Percentiles rank a stretch among this genome's conserved stretches.
Conservation (phyloP, 2,113 vertebrate genomes). For the Semnornis frantzii region DNA sequence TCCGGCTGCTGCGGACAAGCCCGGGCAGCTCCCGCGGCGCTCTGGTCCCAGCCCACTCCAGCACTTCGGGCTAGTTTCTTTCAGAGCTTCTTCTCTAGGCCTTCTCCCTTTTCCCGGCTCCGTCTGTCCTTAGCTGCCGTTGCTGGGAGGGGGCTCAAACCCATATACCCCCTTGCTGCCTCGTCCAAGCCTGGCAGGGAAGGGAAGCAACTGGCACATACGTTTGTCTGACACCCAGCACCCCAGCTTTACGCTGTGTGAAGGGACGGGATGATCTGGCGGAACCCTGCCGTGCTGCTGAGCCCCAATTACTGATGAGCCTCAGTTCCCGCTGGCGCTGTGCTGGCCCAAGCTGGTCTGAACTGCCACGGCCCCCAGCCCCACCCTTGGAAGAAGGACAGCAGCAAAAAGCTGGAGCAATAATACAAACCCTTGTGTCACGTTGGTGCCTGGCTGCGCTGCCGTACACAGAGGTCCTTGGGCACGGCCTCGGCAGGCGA, state of each 20-base stretch:
- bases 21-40: not conserved
- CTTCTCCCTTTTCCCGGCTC: not conserved
- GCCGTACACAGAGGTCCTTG: not conserved
- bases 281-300: too few relatives aligned
- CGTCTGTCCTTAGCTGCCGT: not conserved
- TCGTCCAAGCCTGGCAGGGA: not conserved
- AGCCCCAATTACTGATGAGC: not conserved
- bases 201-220: not conserved
- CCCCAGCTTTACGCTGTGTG: not conserved
- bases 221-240: not conserved
- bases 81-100: too few relatives aligned
- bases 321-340: not conserved
- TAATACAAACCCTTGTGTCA: not conserved
- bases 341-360: not conserved
- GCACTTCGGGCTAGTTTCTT: not conserved
- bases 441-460: not conserved
- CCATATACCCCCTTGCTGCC: not conserved
- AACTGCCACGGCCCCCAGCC: accelerated
- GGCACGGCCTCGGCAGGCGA: not conserved
- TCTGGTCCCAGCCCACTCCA: not conserved
- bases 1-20: not conserved
- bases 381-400: not conserved
- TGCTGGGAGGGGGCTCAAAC: not conserved
- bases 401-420: not conserved
- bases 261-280: not conserved